A percentile compares a stretch with the other conserved stretches of the same genome.
Evolutionary conservation across 1,140 invertebrate genomes (phyloP).

Genomic region (Bombus ignitus): DNA sequence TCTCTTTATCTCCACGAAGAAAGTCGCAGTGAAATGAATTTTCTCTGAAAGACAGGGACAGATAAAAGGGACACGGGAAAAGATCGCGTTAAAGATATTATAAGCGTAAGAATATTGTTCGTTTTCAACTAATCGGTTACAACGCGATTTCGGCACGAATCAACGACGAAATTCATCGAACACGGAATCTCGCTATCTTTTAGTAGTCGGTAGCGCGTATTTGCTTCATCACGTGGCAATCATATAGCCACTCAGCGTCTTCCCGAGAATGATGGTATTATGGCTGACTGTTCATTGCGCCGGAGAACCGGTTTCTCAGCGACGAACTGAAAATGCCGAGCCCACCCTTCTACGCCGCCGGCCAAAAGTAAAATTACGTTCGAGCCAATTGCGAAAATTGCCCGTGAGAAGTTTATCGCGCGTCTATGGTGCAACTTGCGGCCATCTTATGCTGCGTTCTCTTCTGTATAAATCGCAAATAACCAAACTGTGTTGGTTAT

Average conservation of each 20-base stretch:
- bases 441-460: background rate
- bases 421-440: background rate
- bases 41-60: accelerated
- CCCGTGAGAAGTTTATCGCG: constrained; percentile 44
- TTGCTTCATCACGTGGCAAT: constrained; percentile 69
- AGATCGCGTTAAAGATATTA: background rate
- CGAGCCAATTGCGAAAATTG: constrained; percentile 61
- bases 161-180: background rate
- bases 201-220: constrained; percentile 69
- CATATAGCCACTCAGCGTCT: constrained; percentile 65
- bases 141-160: too few species aligned
- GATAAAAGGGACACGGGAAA: accelerated
- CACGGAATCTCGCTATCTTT: constrained; percentile 69
- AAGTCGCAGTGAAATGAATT: background rate
- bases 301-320: constrained; percentile 68
- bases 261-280: constrained; percentile 65
- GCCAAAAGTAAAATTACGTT: constrained; percentile 60
- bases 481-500: too few species aligned
- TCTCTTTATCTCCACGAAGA: background rate
- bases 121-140: background rate
- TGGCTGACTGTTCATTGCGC: constrained; percentile 58
- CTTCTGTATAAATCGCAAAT: background rate
- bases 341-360: constrained; percentile 21
- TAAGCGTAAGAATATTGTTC: accelerated
- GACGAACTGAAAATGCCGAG: constrained; percentile 42